A percentile compares a stretch with the other conserved stretches of the same genome.
Conservation (phyloP, 2,113 vertebrate species). For the Galemys pyrenaicus region DNA sequence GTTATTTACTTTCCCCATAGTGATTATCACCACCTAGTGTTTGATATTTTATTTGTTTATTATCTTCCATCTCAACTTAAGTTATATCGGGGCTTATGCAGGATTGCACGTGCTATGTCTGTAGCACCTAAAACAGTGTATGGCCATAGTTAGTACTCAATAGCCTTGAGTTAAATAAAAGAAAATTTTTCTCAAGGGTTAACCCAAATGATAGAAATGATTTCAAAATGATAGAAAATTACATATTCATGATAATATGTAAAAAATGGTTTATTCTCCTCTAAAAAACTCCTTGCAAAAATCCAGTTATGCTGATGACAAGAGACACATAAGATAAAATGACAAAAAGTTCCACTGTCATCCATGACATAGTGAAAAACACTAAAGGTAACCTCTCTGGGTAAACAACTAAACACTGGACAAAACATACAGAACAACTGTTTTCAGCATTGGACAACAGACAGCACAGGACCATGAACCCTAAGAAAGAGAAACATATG, state of each 20-base stretch:
- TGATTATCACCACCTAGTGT: background rate
- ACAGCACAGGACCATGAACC: background rate
- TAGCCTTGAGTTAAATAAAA: constrained; percentile 17
- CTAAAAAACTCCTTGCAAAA: background rate
- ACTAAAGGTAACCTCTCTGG: background rate
- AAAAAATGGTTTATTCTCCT: background rate
- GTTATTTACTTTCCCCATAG: background rate
- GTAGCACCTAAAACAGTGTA: background rate
- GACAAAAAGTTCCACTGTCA: background rate
- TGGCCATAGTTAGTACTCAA: background rate
- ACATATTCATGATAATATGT: background rate
- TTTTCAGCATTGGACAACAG: background rate
- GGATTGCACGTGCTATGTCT: background rate
- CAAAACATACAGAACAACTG: background rate
- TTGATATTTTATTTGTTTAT: background rate
- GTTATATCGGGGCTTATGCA: background rate
- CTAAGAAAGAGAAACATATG: background rate
- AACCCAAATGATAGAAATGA: no score
- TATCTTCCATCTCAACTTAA: background rate
- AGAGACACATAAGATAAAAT: constrained; percentile 2
- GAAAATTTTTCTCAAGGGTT: background rate
- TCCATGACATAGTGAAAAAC: background rate
- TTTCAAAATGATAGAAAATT: background rate
- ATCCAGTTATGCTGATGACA: background rate
- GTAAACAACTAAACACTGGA: background rate